phyloP scores from a whole-genome alignment of 2,113 vertebrate genomes.

The Leucoraja erinaceus region DNA sequence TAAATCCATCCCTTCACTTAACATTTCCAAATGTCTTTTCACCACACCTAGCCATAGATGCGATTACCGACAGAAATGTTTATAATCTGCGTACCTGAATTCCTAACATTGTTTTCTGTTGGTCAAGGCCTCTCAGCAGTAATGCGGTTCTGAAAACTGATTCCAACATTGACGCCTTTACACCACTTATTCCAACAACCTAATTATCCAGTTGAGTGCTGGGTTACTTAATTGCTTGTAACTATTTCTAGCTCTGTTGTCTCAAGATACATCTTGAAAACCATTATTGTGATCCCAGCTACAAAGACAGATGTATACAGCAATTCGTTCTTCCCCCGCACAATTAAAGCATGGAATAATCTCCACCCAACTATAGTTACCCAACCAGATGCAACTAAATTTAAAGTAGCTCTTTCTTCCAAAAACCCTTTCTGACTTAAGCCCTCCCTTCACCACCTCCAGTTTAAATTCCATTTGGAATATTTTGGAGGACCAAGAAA shows the following conservation, averaged over 20 bases:
- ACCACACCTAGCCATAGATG: neutral
- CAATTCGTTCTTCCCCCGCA: too few relatives aligned
- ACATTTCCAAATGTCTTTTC: neutral
- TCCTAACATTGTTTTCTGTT: neutral
- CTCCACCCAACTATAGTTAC: too few relatives aligned
- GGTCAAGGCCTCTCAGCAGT: neutral
- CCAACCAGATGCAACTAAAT: too few relatives aligned
- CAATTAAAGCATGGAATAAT: too few relatives aligned
- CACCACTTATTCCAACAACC: neutral
- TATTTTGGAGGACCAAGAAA: too few relatives aligned
- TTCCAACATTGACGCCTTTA: neutral
- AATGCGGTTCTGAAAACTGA: neutral
- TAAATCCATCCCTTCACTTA: neutral
- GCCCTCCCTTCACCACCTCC: too few relatives aligned
- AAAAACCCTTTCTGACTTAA: too few relatives aligned
- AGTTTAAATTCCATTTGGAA: too few relatives aligned
- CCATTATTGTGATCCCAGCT: too few relatives aligned
- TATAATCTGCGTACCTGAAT: neutral
- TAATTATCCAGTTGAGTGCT: neutral
- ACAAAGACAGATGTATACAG: too few relatives aligned
- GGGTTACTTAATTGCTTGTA: neutral
- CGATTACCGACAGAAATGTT: neutral
- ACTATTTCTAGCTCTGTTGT: neutral
- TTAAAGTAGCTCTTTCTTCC: too few relatives aligned
- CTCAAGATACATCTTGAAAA: neutral